Percentiles rank a stretch among this genome's conserved stretches.
Conservation (phyloP, 1,140 invertebrate genomes). For the Caerostris extrusa region DNA sequence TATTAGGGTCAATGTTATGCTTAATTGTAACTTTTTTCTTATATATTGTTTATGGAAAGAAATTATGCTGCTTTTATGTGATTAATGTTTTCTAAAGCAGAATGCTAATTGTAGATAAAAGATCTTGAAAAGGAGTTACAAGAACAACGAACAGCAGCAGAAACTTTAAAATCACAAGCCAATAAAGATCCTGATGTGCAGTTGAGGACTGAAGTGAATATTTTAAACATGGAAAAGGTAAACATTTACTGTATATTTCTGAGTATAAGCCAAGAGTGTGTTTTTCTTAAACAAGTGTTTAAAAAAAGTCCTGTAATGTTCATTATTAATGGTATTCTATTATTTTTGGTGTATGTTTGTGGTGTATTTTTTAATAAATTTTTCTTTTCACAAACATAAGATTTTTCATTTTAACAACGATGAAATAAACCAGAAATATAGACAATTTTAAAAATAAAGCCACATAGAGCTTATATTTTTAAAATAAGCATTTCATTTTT, state of each 20-base stretch:
- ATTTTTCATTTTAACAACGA: too few relatives aligned
- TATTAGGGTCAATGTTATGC: too few relatives aligned
- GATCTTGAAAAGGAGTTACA: conserved; percentile 81
- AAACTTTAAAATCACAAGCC: conserved; percentile 80
- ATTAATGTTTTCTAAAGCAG: neutral
- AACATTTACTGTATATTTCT: neutral
- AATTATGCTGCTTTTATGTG: neutral
- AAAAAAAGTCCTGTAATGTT: too few relatives aligned
- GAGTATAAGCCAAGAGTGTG: too few relatives aligned
- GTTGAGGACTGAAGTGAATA: conserved; percentile 82
- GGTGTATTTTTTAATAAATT: too few relatives aligned
- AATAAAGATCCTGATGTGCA: conserved; percentile 82
- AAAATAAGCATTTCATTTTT: neutral
- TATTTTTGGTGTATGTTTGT: neutral
- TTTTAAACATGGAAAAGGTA: conserved; percentile 83
- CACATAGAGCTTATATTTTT: neutral
- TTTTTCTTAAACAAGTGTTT: too few relatives aligned
- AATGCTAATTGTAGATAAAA: conserved; percentile 78
- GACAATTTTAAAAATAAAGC: neutral
- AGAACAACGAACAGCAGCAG: conserved; percentile 81
- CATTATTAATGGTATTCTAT: neutral
- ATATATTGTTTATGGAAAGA: too few relatives aligned
- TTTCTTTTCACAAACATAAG: too few relatives aligned
- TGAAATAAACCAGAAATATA: too few relatives aligned
- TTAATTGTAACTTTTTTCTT: too few relatives aligned